A percentile compares a stretch with the other conserved stretches of the same genome.
phyloP scores from a whole-genome alignment of 1,140 invertebrate genomes.

The Aphaenogaster floridana region DNA sequence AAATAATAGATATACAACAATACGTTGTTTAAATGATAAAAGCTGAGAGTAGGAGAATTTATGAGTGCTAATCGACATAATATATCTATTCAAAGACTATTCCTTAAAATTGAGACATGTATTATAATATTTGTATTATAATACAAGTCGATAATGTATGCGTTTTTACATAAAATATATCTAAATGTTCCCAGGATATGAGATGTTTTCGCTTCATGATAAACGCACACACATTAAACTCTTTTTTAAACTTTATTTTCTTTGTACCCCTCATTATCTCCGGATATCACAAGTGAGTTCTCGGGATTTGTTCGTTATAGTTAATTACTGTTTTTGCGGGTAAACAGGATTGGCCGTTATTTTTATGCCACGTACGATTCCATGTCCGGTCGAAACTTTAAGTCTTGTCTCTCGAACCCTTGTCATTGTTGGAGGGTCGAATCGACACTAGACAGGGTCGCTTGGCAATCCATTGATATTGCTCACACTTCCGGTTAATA shows the following conservation, averaged over 20 bases:
- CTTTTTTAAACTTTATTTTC: background rate
- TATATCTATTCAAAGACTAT: too few relatives aligned
- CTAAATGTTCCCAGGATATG: background rate
- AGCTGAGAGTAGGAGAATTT: background rate
- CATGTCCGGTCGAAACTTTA: constrained; percentile 38
- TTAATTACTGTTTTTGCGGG: constrained; percentile 6
- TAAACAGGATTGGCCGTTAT: background rate
- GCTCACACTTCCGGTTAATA: constrained; percentile 4
- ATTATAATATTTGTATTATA: too few relatives aligned
- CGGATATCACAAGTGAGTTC: background rate
- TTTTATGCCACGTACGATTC: background rate
- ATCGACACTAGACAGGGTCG: constrained; percentile 40
- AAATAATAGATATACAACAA: background rate
- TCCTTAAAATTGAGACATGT: too few relatives aligned
- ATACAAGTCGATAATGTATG: background rate
- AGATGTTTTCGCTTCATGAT: background rate
- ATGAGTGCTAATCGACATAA: too few relatives aligned
- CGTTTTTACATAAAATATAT: background rate
- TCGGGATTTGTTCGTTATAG: background rate
- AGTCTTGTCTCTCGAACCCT: constrained; percentile 42
- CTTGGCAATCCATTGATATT: background rate
- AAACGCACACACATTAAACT: background rate
- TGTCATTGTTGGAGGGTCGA: constrained; percentile 34
- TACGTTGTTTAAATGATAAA: background rate
- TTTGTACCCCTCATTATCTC: background rate